Evolutionary conservation across 35 echinoderm and acorn worm species (phyloP).

Genomic region (Ptychodera flava): DNA sequence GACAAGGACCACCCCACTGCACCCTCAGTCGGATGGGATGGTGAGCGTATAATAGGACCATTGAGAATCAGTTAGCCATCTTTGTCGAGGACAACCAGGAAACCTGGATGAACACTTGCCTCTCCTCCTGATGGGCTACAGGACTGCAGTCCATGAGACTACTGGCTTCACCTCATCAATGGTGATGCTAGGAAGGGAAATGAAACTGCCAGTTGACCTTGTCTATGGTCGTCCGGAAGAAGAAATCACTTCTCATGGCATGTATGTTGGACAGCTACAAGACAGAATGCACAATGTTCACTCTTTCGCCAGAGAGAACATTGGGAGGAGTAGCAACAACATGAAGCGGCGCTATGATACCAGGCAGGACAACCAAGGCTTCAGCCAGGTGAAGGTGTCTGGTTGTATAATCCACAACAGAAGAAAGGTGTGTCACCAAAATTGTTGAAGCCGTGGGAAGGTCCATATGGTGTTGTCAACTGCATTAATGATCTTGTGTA

Average conservation of each 20-base stretch:
- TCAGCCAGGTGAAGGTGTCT: no score
- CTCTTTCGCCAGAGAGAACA: background rate
- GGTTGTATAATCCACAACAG: no score
- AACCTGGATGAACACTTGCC: constrained; percentile 39
- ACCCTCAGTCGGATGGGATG: constrained; percentile 25
- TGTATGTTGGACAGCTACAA: background rate
- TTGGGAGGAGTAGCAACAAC: background rate
- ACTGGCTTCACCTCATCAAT: constrained; percentile 15
- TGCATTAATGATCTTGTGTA: constrained; percentile 43
- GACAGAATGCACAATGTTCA: background rate
- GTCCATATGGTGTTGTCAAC: no score
- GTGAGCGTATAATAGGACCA: constrained; percentile 25
- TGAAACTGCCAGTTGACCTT: background rate
- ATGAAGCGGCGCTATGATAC: constrained; percentile 18
- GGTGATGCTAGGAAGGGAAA: constrained; percentile 39
- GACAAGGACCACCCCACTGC: constrained; percentile 19
- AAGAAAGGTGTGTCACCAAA: constrained; percentile 47
- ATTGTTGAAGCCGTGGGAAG: constrained; percentile 46
- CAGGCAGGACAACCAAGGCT: no score
- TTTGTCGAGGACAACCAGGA: constrained; percentile 2
- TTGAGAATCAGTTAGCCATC: constrained; percentile 11
- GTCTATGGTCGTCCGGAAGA: constrained; percentile 7
- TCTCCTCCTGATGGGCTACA: constrained; percentile 20
- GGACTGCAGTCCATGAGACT: constrained; percentile 27
- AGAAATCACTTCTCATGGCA: background rate